Percentiles rank a stretch among this genome's conserved stretches.
Conservation (phyloP, 2,113 vertebrate species). For the Muntiacus muntjak region DNA sequence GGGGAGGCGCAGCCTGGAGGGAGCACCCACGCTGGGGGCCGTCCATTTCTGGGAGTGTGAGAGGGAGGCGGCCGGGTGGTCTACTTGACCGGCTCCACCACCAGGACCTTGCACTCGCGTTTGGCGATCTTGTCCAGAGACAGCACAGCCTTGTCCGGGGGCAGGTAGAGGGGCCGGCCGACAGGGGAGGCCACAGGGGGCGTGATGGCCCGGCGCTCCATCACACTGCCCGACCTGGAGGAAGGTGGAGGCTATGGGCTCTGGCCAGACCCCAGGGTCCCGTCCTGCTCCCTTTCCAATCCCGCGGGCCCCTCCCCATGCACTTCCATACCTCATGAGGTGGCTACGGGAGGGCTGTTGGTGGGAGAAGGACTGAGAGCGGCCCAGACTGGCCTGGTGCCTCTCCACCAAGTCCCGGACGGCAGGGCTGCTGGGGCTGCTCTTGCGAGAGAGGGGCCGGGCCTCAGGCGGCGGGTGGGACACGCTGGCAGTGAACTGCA, state of each 20-base stretch:
- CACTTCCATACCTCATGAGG: constrained; percentile 87
- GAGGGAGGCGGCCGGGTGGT: neutral
- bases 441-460: constrained; percentile 88
- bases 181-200: constrained; percentile 92
- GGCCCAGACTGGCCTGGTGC: constrained; percentile 89
- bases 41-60: neutral
- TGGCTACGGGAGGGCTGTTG: constrained; percentile 93
- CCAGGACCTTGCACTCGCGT: constrained; percentile 94
- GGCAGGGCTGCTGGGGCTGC: constrained; percentile 92
- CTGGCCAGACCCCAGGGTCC: neutral
- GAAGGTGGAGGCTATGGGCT: neutral
- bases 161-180: constrained; percentile 90
- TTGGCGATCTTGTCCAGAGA: constrained; percentile 97
- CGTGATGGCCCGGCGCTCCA: constrained; percentile 94
- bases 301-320: accelerated
- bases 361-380: constrained; percentile 96
- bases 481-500: constrained; percentile 94
- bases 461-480: constrained; percentile 89
- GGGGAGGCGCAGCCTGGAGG: constrained; percentile 25
- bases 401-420: constrained; percentile 87
- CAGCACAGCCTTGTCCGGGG: constrained; percentile 87
- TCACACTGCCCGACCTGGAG: constrained; percentile 92
- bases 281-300: neutral
- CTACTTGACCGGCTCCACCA: constrained; percentile 84
- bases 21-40: neutral